Conservation (phyloP, 2,888 invertebrate genomes). For the Podotricha telesiphe region DNA sequence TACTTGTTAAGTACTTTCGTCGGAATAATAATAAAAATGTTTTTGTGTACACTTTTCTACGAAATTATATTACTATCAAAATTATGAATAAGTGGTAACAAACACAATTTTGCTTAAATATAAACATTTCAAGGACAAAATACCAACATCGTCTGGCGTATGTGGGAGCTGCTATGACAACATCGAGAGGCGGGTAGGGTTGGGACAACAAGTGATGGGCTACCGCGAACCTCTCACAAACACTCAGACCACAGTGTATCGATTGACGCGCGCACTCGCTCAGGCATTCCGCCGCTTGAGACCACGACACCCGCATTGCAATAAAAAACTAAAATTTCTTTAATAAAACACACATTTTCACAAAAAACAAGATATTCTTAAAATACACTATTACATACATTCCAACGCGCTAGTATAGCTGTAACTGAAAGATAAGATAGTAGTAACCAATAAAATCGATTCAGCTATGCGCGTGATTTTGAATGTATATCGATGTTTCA, state of each 20-base stretch:
- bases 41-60: too few species aligned
- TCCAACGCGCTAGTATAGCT: slow-evolving; percentile 53
- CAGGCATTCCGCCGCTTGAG: slow-evolving; percentile 61
- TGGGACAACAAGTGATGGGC: slow-evolving; percentile 62
- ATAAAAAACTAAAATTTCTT: slow-evolving; percentile 33
- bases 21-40: too few species aligned
- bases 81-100: too few species aligned
- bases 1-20: too few species aligned
- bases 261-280: slow-evolving; percentile 67
- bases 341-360: slow-evolving; percentile 23
- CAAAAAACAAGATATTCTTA: slow-evolving; percentile 10
- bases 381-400: slow-evolving; percentile 43
- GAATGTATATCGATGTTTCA: slow-evolving; percentile 60
- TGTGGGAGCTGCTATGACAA: slow-evolving; percentile 67
- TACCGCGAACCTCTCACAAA: slow-evolving; percentile 62
- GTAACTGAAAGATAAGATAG: slow-evolving; percentile 53
- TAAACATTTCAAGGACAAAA: neutral
- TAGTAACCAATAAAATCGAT: slow-evolving; percentile 61
- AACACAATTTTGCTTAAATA: neutral
- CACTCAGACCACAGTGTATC: slow-evolving; percentile 62
- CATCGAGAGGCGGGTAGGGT: slow-evolving; percentile 70
- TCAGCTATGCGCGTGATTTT: slow-evolving; percentile 70
- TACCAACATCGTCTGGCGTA: slow-evolving; percentile 68
- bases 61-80: too few species aligned
- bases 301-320: slow-evolving; percentile 62